A percentile compares a stretch with the other conserved stretches of the same genome.
phyloP scores from a whole-genome alignment of 2,888 invertebrate species.

The Caenorhabditis sp. region DNA sequence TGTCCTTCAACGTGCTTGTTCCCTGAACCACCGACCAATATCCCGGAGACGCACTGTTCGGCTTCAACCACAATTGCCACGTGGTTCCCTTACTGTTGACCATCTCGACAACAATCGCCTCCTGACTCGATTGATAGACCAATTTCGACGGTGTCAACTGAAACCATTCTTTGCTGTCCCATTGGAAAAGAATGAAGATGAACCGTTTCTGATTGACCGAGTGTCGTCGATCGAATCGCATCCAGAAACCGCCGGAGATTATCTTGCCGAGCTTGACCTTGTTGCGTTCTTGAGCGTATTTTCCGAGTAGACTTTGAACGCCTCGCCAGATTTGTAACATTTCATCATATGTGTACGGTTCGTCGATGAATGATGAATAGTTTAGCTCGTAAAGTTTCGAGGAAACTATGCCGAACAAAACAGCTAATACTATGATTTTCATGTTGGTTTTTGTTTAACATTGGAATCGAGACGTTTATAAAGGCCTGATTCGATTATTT shows the following conservation, averaged over 20 bases:
- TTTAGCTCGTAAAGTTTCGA: too few relatives aligned
- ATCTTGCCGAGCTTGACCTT: neutral
- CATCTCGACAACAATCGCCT: neutral
- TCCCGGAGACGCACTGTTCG: neutral
- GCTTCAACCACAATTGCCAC: neutral
- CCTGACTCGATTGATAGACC: neutral
- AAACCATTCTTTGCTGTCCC: neutral
- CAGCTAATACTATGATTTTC: too few relatives aligned
- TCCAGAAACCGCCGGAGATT: neutral
- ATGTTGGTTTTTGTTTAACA: too few relatives aligned
- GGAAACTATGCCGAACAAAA: too few relatives aligned
- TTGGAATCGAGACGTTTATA: too few relatives aligned
- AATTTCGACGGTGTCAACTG: neutral
- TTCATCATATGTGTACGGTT: too few relatives aligned
- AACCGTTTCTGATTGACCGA: neutral
- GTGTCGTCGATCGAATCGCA: neutral
- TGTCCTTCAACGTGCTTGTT: neutral
- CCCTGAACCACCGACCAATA: neutral
- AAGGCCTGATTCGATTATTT: too few relatives aligned
- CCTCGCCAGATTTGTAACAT: neutral
- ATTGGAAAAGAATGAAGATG: neutral
- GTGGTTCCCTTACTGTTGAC: neutral
- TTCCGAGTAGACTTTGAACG: neutral
- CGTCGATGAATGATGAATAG: too few relatives aligned
- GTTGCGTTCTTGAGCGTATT: neutral